Conservation (phyloP, 2,888 invertebrate genomes). For the Pelosia muscerda region DNA sequence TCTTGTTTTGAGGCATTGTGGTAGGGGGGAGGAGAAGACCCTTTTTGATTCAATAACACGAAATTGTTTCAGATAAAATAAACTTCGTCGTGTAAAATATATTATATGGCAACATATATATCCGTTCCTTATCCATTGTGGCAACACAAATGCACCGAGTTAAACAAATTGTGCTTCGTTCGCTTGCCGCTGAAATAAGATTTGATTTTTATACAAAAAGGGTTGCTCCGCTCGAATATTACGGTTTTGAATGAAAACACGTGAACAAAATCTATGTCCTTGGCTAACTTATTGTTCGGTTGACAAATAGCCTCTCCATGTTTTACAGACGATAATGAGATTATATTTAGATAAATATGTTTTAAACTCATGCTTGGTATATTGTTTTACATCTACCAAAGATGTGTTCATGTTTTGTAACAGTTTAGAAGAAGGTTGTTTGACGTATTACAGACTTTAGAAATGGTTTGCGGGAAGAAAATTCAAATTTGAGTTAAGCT, state of each 20-base stretch:
- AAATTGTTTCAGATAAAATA: too few species aligned
- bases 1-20: too few species aligned
- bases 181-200: constrained; percentile 67
- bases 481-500: too few species aligned
- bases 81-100: neutral
- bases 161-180: constrained; percentile 76
- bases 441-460: neutral
- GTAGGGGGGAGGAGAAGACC: too few species aligned
- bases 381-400: too few species aligned
- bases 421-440: neutral
- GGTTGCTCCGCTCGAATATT: constrained; percentile 62
- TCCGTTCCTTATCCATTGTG: neutral
- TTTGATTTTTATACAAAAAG: constrained; percentile 68
- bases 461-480: too few species aligned
- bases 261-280: constrained; percentile 57
- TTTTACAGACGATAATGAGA: constrained; percentile 30
- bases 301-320: constrained; percentile 64
- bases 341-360: constrained; percentile 2
- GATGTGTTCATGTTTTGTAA: neutral
- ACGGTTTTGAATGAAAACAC: constrained; percentile 62
- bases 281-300: constrained; percentile 62
- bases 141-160: constrained; percentile 46
- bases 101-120: neutral
- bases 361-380: neutral
- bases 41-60: too few species aligned